Conservation (phyloP, 2,888 invertebrate species). For the Noctua pronuba region DNA sequence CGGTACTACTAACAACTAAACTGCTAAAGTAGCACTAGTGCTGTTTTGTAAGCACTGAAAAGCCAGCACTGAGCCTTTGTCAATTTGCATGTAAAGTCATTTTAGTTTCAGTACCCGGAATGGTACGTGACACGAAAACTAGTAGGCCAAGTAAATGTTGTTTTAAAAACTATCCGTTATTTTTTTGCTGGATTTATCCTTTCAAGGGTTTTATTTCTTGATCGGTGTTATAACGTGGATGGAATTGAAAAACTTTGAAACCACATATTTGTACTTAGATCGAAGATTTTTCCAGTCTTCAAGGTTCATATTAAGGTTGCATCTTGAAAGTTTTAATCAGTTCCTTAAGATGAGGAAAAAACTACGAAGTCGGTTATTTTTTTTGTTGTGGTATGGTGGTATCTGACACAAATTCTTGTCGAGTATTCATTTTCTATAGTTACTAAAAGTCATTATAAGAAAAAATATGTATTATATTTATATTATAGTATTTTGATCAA, state of each 20-base stretch:
- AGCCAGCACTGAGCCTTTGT: neutral
- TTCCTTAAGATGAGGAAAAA: neutral
- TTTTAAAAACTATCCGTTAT: neutral
- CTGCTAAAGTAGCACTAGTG: neutral
- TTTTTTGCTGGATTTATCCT: neutral
- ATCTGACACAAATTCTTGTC: no score
- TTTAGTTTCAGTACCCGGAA: neutral
- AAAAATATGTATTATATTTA: no score
- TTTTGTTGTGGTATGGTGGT: no score
- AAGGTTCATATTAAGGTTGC: neutral
- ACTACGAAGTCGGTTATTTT: neutral
- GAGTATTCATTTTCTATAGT: no score
- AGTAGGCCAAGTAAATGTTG: neutral
- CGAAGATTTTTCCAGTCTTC: neutral
- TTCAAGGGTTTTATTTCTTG: neutral
- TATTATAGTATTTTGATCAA: no score
- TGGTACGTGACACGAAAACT: conserved; percentile 1
- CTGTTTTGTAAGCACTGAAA: neutral
- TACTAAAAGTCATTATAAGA: no score
- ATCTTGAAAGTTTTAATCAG: neutral
- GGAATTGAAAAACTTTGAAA: neutral
- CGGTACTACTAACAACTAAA: neutral
- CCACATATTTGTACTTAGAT: neutral
- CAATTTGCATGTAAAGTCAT: neutral
- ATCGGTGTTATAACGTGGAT: neutral